A percentile compares a stretch with the other conserved stretches of the same genome.
These are phyloP conservation scores for Akabosia matsudoensis DNA, from an alignment of 1,140 invertebrate genomes.

Conservation along the genomic window DNA sequence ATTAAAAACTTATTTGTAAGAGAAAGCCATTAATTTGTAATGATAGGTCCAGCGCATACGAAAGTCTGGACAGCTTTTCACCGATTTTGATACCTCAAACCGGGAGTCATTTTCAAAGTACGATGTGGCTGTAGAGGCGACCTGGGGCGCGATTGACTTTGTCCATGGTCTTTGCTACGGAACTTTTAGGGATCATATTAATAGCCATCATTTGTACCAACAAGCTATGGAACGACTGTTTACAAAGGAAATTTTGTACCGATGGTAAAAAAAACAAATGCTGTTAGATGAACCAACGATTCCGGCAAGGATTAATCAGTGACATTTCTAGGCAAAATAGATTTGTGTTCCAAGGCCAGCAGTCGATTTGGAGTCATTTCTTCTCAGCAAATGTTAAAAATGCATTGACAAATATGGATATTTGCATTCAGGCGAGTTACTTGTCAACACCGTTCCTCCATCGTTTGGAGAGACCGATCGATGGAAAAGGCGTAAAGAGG, in stretches of 20 bases:
- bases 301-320: not conserved
- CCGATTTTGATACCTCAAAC: not conserved
- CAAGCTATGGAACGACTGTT: conserved; percentile 36
- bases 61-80: conserved; percentile 4
- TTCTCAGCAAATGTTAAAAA: conserved; percentile 32
- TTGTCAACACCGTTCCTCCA: conserved; percentile 26
- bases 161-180: conserved; percentile 39
- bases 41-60: not conserved
- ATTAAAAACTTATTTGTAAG: no score
- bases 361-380: conserved; percentile 29
- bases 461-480: conserved; percentile 33
- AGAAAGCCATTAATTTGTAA: not conserved
- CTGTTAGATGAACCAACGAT: conserved; percentile 6
- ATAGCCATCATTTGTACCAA: conserved; percentile 39
- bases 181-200: conserved; percentile 31
- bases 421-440: conserved; percentile 30
- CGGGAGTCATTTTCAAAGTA: conserved; percentile 28
- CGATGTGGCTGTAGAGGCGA: conserved; percentile 34
- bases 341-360: conserved; percentile 20
- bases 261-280: conserved; percentile 26
- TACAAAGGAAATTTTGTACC: conserved; percentile 22
- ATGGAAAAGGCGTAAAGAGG: not conserved
- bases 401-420: conserved; percentile 26
- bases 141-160: conserved; percentile 37
- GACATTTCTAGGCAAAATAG: not conserved